Base-by-base conservation (phyloP, 2,797 vertebrate genomes). In the Enteromius viviparus region DNA sequence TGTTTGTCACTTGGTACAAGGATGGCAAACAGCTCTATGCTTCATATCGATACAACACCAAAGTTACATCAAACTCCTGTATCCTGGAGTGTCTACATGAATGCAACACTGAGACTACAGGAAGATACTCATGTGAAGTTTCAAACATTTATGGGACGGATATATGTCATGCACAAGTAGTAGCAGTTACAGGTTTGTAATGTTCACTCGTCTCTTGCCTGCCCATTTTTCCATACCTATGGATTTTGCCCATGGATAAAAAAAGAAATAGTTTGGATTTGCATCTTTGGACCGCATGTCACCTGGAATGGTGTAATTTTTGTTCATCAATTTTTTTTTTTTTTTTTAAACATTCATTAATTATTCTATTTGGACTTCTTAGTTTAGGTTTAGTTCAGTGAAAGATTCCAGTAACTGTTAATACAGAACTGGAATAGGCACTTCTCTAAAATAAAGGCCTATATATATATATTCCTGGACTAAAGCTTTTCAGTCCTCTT, bases 1-100 rank as follows among this genome's bases (percentile, higher is more conserved):
- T 96, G 86, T 94, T 94, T 82, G 93, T 95, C 68, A 94, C 88
- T 4, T 96, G 95, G 95, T 95, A 92, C 83, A 96, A 94, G 88
- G 91, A 95, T 8, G 94, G 94, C 34, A 96, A 95, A 82, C 94
- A 96, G 84, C 96, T 98, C 62, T 96, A 95, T 90, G 95, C 96
- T 0, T 93, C 91, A 4, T 92, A 93, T 66, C 83, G 70, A 76
- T 78, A 86, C 69, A 85, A 81, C 29, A 76, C 80, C 26, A 87
- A 86, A 81, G 70, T 89, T 34, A 76, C 75, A 26, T 21, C 75
- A 40, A 84, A 85, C 76, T 78, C 78, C 23, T 85, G 79, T 45
- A 55, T 75, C 26, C 34, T 87, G 79, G 79, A 85, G 65, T 80
- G 70, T 71, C 76, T 87, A 14, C 71, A 87, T 42, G 75, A 68